A percentile compares a stretch with the other conserved stretches of the same genome.
These are phyloP conservation scores for Mylabris sibirica DNA, from an alignment of 2,888 invertebrate species.

Conservation along the genomic window DNA sequence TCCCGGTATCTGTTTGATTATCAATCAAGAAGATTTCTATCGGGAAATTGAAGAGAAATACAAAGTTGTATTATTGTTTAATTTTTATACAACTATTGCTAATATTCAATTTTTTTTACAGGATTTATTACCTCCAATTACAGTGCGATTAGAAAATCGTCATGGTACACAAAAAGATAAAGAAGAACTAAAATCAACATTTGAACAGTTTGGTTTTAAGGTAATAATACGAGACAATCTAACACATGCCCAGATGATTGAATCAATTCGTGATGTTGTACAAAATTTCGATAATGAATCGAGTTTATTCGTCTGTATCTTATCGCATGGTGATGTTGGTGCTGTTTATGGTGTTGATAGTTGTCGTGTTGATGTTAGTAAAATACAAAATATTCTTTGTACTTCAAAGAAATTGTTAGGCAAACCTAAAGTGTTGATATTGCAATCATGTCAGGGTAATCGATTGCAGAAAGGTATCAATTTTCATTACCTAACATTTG, in stretches of 20 bases:
- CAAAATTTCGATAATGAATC: slow-evolving; percentile 50
- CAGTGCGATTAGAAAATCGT: slow-evolving; percentile 50
- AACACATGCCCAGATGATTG: slow-evolving; percentile 48
- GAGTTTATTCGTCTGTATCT: slow-evolving; percentile 60
- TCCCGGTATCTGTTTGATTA: slow-evolving; percentile 59
- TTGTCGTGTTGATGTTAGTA: slow-evolving; percentile 59
- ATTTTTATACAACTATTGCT: not conserved
- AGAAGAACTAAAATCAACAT: slow-evolving; percentile 52
- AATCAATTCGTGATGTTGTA: slow-evolving; percentile 46
- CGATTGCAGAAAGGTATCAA: slow-evolving; percentile 49
- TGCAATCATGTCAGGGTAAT: slow-evolving; percentile 68
- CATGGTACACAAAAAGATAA: slow-evolving; percentile 58
- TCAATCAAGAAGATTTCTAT: slow-evolving; percentile 58
- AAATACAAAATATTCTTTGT: slow-evolving; percentile 61
- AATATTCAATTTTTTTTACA: slow-evolving; percentile 37
- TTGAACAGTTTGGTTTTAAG: slow-evolving; percentile 56
- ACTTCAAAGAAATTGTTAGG: slow-evolving; percentile 53
- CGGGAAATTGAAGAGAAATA: slow-evolving; percentile 42
- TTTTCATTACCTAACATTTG: no score
- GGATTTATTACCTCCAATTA: slow-evolving; percentile 44
- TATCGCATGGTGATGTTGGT: slow-evolving; percentile 62
- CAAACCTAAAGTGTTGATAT: slow-evolving; percentile 66
- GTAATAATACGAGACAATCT: slow-evolving; percentile 51
- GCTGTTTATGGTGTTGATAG: slow-evolving; percentile 64
- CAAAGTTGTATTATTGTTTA: slow-evolving; percentile 25